phyloP scores from a whole-genome alignment of 2,888 invertebrate species.

The Drosophila picticornis region DNA sequence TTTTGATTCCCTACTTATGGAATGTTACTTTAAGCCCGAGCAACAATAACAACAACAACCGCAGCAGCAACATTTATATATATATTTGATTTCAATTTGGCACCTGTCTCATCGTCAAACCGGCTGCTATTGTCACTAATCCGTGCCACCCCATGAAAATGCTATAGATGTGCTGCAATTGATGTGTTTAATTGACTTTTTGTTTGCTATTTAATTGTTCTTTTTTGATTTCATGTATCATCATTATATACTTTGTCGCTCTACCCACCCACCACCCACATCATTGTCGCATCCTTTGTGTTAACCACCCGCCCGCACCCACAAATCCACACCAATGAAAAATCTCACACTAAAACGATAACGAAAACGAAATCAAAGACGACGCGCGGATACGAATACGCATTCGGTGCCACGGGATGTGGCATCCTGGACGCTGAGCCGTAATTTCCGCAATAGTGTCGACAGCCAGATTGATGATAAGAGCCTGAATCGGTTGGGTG shows the following conservation, averaged over 20 bases:
- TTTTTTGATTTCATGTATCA: slow-evolving; percentile 76
- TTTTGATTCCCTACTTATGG: not conserved
- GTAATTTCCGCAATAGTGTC: slow-evolving; percentile 83
- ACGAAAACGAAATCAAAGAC: slow-evolving; percentile 49
- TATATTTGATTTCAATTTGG: not conserved
- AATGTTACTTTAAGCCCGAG: not conserved
- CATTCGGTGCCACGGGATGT: slow-evolving; percentile 81
- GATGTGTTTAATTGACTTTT: slow-evolving; percentile 68
- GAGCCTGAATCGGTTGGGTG: slow-evolving; percentile 70
- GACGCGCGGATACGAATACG: slow-evolving; percentile 81
- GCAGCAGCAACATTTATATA: slow-evolving; percentile 6
- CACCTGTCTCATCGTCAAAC: not conserved
- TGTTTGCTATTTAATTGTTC: slow-evolving; percentile 54
- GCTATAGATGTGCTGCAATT: slow-evolving; percentile 14
- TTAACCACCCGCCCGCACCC: slow-evolving; percentile 49
- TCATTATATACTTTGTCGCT: slow-evolving; percentile 62
- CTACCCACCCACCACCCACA: slow-evolving; percentile 27
- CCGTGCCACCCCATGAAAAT: not conserved
- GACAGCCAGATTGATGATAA: slow-evolving; percentile 83
- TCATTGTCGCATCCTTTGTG: slow-evolving; percentile 62
- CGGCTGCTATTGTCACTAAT: slow-evolving; percentile 62
- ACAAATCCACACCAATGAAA: slow-evolving; percentile 24
- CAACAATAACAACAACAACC: not conserved
- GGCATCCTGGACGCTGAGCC: slow-evolving; percentile 83
- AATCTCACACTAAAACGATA: slow-evolving; percentile 8